Percentiles rank a stretch among this genome's conserved stretches.
Conservation (phyloP, 2,797 vertebrate species). For the Gymnodraco acuticeps region DNA sequence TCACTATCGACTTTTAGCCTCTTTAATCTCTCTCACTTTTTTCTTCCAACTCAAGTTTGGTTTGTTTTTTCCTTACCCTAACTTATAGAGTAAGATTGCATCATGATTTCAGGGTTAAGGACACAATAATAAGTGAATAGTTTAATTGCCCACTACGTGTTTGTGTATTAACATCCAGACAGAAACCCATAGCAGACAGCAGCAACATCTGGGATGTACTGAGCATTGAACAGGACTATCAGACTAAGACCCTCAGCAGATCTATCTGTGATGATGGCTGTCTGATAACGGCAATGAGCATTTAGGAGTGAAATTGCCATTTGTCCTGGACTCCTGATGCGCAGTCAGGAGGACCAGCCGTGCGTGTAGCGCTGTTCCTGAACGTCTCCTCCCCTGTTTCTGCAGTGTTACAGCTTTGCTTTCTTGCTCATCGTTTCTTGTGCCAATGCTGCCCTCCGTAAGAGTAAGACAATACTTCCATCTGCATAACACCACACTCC, state of each 20-base stretch:
- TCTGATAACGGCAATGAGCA: slow-evolving; percentile 14
- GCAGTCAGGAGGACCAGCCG: slow-evolving; percentile 75
- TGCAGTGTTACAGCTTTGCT: slow-evolving; percentile 77
- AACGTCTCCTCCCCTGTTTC: slow-evolving; percentile 83
- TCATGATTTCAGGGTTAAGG: neutral
- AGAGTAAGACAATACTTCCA: slow-evolving; percentile 74
- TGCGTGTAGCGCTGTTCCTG: slow-evolving; percentile 69
- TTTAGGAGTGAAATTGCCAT: slow-evolving; percentile 55
- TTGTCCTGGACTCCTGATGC: slow-evolving; percentile 74
- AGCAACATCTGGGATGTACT: slow-evolving; percentile 53
- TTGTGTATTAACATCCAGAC: slow-evolving; percentile 25
- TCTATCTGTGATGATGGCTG: slow-evolving; percentile 11
- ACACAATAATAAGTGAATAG: slow-evolving; percentile 4
- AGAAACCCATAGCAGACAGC: slow-evolving; percentile 38
- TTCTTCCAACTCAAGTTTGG: neutral
- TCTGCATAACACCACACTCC: slow-evolving; percentile 66
- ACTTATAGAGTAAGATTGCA: neutral
- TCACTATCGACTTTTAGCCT: slow-evolving; percentile 1
- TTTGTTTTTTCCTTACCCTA: neutral
- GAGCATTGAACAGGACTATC: slow-evolving; percentile 1
- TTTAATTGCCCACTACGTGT: slow-evolving; percentile 7
- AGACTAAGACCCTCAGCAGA: neutral
- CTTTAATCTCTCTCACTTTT: neutral
- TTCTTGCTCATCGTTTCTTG: slow-evolving; percentile 67
- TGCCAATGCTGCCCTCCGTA: slow-evolving; percentile 73